Conservation (phyloP, 2,113 vertebrate genomes). For the Gobiocypris rarus region DNA sequence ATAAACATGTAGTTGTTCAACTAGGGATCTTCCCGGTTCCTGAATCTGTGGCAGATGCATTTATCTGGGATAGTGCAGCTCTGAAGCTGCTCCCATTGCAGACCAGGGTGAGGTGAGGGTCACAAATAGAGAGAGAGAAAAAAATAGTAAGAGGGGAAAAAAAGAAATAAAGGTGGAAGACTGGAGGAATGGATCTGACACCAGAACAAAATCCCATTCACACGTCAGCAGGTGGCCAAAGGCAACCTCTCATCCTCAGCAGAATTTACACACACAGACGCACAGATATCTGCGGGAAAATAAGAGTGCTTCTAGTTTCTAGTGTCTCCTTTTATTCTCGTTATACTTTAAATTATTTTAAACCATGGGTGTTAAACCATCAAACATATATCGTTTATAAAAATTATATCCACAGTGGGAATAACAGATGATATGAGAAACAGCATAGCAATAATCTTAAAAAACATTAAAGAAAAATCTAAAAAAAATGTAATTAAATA, state of each 20-base stretch:
- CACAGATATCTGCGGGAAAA: constrained; percentile 52
- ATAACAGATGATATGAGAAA: not conserved
- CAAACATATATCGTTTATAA: not conserved
- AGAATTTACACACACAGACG: constrained; percentile 48
- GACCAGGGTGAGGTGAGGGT: constrained; percentile 21
- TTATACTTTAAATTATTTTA: not conserved
- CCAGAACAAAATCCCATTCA: constrained; percentile 48
- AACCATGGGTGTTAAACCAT: not conserved
- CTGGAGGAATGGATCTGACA: constrained; percentile 42
- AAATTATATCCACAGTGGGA: not conserved
- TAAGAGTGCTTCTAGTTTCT: not conserved
- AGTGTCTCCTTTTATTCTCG: not conserved
- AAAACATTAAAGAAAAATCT: not conserved
- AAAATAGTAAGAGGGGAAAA: not conserved
- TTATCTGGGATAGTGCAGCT: constrained; percentile 18
- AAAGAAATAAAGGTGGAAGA: not conserved
- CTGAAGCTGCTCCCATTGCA: not conserved
- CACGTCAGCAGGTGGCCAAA: constrained; percentile 52
- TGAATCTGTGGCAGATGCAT: not conserved
- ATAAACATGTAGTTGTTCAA: not conserved
- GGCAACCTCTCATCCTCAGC: constrained; percentile 43
- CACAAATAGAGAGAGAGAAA: not conserved
- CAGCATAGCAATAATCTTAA: not conserved
- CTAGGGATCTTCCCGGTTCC: not conserved
- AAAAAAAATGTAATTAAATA: not conserved